Evolutionary conservation across 1,140 invertebrate genomes (phyloP).

Genomic region (Luehdorfia chinensis): DNA sequence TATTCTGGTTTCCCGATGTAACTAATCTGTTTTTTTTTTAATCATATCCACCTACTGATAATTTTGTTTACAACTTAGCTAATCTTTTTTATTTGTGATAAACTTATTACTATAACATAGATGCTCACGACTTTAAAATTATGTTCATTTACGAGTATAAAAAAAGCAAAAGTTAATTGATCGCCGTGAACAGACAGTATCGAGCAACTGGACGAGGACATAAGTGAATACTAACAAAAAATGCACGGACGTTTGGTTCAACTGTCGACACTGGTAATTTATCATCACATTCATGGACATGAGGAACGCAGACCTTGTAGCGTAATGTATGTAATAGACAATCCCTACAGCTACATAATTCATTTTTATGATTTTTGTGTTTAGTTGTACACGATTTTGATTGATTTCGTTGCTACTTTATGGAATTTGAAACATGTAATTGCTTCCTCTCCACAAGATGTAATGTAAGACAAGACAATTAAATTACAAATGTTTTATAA

Average conservation of each 20-base stretch:
- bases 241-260: conserved; percentile 17
- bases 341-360: conserved; percentile 9
- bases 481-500: neutral
- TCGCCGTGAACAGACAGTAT: conserved; percentile 6
- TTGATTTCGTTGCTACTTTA: conserved; percentile 1
- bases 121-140: too few species aligned
- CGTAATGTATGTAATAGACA: too few species aligned
- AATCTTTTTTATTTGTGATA: too few species aligned
- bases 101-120: too few species aligned
- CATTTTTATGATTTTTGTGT: conserved; percentile 10
- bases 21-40: too few species aligned
- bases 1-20: too few species aligned
- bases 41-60: too few species aligned
- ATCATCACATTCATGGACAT: conserved; percentile 27
- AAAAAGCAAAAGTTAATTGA: conserved; percentile 8
- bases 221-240: conserved; percentile 36
- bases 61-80: too few species aligned
- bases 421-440: neutral
- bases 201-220: conserved; percentile 42
- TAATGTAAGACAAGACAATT: neutral
- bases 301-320: conserved; percentile 15
- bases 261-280: conserved; percentile 30
- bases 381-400: too few species aligned
- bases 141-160: neutral
- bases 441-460: too few species aligned